phyloP scores from a whole-genome alignment of 2,113 vertebrate genomes.

The Peromyscus polionotus region DNA sequence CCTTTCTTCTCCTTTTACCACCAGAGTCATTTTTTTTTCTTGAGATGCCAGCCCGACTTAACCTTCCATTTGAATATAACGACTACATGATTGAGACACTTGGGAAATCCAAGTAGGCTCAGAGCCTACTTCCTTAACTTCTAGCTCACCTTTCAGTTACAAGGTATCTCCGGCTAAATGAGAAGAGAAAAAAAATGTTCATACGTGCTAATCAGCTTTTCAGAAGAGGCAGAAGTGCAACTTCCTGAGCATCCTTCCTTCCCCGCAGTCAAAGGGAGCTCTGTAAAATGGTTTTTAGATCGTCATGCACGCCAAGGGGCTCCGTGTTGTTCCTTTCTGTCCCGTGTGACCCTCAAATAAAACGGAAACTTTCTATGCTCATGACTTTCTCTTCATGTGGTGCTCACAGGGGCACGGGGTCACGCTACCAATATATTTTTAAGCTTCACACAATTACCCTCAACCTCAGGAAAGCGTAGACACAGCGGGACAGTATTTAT shows the following conservation, averaged over 20 bases:
- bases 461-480: constrained; percentile 81
- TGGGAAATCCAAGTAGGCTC: neutral
- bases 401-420: constrained; percentile 78
- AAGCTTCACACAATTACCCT: constrained; percentile 87
- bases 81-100: neutral
- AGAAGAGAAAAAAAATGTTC: neutral
- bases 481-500: constrained; percentile 86
- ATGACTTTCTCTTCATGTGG: constrained; percentile 75
- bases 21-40: neutral
- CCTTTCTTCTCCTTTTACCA: neutral
- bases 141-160: constrained; percentile 1
- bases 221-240: neutral
- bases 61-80: constrained; percentile 49
- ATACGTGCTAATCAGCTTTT: neutral
- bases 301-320: constrained; percentile 32
- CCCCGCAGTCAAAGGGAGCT: neutral
- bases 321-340: constrained; percentile 49
- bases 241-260: neutral
- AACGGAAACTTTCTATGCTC: constrained; percentile 75
- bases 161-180: neutral
- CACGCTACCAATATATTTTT: constrained; percentile 85
- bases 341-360: constrained; percentile 75
- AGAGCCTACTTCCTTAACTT: neutral
- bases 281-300: constrained; percentile 50
- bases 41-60: neutral